Conservation (phyloP, 2,797 vertebrate genomes). For the Cygnus olor region DNA sequence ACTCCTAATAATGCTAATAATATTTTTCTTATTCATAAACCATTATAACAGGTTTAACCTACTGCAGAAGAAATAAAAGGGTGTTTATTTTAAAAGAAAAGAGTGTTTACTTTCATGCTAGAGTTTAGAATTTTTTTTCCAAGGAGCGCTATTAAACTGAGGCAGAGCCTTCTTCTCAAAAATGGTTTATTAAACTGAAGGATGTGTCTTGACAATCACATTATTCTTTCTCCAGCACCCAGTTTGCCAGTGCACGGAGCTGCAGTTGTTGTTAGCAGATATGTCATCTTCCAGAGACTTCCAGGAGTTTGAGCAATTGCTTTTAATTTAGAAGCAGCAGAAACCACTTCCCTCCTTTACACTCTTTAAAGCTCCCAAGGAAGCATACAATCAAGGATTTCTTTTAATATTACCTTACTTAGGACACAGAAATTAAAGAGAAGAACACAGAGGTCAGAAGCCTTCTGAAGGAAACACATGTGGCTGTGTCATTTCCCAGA, state of each 20-base stretch:
- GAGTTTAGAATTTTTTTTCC: not conserved
- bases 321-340: conserved; percentile 26
- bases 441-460: conserved; percentile 41
- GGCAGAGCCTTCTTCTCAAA: not conserved
- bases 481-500: conserved; percentile 28
- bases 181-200: conserved; percentile 11
- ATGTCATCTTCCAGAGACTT: not conserved
- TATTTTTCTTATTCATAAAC: not conserved
- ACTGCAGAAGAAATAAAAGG: not conserved
- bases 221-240: not conserved
- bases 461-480: conserved; percentile 5
- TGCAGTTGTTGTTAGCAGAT: not conserved
- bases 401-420: conserved; percentile 31
- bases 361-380: not conserved
- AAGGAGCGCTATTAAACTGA: not conserved
- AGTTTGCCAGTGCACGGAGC: not conserved
- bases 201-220: not conserved
- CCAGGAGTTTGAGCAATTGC: not conserved
- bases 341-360: not conserved
- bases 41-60: not conserved
- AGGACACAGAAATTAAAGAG: conserved; percentile 35
- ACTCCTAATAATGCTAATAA: not conserved
- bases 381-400: not conserved
- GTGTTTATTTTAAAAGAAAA: not conserved
- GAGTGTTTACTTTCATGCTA: not conserved